A percentile compares a stretch with the other conserved stretches of the same genome.
These are phyloP conservation scores for Fukomys damarensis DNA, from an alignment of 2,113 vertebrate species.

Conservation along the genomic window DNA sequence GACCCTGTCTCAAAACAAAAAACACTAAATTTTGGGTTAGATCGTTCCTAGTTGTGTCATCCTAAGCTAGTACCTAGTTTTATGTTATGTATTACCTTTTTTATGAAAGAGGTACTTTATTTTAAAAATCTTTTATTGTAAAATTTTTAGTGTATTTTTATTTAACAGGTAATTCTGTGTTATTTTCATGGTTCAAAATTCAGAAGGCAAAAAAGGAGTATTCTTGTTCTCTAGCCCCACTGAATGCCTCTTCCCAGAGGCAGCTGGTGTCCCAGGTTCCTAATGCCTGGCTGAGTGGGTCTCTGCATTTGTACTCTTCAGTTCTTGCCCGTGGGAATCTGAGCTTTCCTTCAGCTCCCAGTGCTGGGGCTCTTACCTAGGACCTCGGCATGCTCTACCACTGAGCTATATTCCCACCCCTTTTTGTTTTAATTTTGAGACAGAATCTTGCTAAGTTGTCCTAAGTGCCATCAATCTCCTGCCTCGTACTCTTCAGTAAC, in stretches of 20 bases:
- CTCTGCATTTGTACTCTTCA: background rate
- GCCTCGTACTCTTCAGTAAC: background rate
- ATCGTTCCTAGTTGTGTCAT: background rate
- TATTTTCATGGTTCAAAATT: slow-evolving; percentile 10
- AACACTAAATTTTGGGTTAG: background rate
- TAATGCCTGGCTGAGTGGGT: background rate
- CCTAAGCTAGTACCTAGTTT: background rate
- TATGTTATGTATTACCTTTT: background rate
- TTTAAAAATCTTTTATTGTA: slow-evolving; percentile 33
- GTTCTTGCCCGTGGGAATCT: background rate
- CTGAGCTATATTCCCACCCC: too few relatives aligned
- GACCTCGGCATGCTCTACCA: background rate
- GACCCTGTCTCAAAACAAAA: background rate
- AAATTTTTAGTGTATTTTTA: slow-evolving; percentile 41
- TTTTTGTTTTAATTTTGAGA: background rate
- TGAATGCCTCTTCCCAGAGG: background rate
- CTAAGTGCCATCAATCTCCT: background rate
- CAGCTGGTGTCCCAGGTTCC: background rate
- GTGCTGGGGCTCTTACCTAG: background rate
- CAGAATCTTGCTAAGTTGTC: background rate
- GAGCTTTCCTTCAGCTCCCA: background rate
- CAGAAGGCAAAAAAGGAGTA: background rate
- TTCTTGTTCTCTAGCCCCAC: background rate
- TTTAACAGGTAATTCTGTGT: slow-evolving; percentile 49
- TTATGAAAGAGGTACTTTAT: slow-evolving; percentile 2